These are phyloP conservation scores for Hipparchia semele DNA, from an alignment of 2,888 invertebrate species.

Conservation along the genomic window DNA sequence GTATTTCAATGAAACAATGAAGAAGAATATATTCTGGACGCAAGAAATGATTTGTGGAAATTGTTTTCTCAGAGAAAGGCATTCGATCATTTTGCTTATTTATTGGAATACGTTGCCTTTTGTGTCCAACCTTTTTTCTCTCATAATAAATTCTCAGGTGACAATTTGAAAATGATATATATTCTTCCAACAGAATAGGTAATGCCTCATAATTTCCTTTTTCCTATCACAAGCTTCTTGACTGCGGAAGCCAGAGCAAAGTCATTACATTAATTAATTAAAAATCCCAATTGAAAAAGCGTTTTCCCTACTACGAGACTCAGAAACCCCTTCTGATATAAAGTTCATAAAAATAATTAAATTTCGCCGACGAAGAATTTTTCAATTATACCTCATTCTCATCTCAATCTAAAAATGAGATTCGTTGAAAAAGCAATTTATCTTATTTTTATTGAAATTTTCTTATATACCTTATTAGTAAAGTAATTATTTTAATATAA, in stretches of 20 bases:
- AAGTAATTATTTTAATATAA: neutral
- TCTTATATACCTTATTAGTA: neutral
- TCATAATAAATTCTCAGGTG: neutral
- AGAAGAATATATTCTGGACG: neutral
- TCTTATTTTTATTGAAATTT: neutral
- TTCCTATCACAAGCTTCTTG: neutral
- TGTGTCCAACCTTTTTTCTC: constrained; percentile 6
- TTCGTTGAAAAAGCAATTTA: neutral
- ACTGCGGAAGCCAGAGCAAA: neutral
- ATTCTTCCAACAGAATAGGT: neutral
- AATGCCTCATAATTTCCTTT: neutral
- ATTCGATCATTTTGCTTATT: neutral
- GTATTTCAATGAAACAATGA: neutral
- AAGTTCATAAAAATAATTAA: neutral
- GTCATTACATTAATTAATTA: neutral
- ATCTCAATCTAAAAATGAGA: neutral
- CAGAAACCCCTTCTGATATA: neutral
- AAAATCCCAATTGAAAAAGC: neutral
- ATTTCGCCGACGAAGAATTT: neutral
- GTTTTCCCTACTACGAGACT: neutral
- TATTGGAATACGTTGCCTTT: constrained; percentile 4
- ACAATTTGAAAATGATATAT: neutral
- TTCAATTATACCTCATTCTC: constrained; percentile 1
- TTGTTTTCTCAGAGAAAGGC: neutral
- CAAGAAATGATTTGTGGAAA: constrained; percentile 11